Evolutionary conservation across 2,797 vertebrate genomes (phyloP), one percentile per base, ranked within the genome.

Genomic region (Todus mexicanus): DNA sequence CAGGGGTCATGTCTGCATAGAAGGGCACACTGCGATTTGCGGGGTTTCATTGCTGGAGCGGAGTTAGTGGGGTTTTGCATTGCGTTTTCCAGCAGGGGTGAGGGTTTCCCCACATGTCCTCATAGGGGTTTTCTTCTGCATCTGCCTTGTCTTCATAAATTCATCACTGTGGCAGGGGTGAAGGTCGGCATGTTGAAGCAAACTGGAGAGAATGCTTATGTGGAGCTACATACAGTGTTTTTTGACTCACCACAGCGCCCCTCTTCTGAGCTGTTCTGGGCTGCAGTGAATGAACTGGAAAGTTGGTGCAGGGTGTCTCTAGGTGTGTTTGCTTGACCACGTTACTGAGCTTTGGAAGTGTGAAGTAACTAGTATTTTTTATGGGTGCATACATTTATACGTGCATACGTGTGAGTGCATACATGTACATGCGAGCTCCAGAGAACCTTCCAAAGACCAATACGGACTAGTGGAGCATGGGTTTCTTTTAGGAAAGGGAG

Each of bases 231-330:
- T 31, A 16, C 1, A 2, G 45, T 65, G 31, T 12, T 4, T 66
- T 76, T 81, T 71, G 50, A 18, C 80, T 74, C 4, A 1, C n/a
- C 74, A 8, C 23, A 42, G 33, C 3, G 1, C 23, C 11, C 57
- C 27, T 72, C 37, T 87, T 13, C 20, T 27, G 64, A 50, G 60
- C n/a, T 20, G 27, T 37, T 94, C 53, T 73, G n/a, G 33, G 51
- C 47, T 92, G 40, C 63, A 79, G 74, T 35, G 57, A 91, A 77
- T 93, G 77, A 82, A 91, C n/a, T 47, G 74, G 54, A 48, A 87
- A 75, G 68, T 23, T 29, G 38, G 12, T 23, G 33, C 43, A 70
- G 51, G 26, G 5, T 85, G 45, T 73, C 38, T 81, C 86, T 20
- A 43, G 23, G 9, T 64, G 53, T 61, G 18, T 89, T 89, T 70